phyloP scores from a whole-genome alignment of 1,140 invertebrate genomes.

The Lepidostoma basale region DNA sequence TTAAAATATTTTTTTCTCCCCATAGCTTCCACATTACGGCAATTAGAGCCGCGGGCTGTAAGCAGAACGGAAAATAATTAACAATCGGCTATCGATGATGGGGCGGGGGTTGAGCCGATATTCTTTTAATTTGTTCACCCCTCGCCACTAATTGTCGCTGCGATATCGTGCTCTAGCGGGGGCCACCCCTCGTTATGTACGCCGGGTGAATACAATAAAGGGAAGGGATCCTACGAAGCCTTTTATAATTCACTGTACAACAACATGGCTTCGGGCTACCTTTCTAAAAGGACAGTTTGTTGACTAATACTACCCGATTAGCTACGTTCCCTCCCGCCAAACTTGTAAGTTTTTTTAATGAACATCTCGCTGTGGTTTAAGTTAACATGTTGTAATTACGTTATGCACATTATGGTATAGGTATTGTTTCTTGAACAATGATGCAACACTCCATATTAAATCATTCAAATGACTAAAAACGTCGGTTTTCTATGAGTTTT shows the following conservation, averaged over 20 bases:
- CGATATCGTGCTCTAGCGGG: conserved; percentile 5
- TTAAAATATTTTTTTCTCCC: conserved; percentile 1
- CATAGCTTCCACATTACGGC: neutral
- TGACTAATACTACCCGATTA: too few species aligned
- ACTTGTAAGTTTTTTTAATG: neutral
- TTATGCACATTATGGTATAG: neutral
- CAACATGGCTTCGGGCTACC: conserved; percentile 26
- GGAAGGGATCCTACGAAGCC: conserved; percentile 37
- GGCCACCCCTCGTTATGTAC: neutral
- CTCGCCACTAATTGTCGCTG: conserved; percentile 44
- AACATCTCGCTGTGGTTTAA: neutral
- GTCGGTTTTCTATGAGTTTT: too few species aligned
- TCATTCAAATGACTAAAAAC: too few species aligned
- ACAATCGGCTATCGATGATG: conserved; percentile 34
- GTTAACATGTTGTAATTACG: neutral
- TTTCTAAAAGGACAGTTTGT: neutral
- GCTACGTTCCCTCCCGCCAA: too few species aligned
- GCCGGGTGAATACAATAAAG: conserved; percentile 33
- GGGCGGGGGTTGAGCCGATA: conserved; percentile 28
- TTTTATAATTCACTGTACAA: conserved; percentile 24
- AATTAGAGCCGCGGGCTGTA: conserved; percentile 6
- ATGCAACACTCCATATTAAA: too few species aligned
- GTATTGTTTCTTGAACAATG: too few species aligned
- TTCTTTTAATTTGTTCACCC: conserved; percentile 44
- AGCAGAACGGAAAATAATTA: conserved; percentile 38